phyloP scores from a whole-genome alignment of 1,140 invertebrate genomes.

The Adelges cooleyi region DNA sequence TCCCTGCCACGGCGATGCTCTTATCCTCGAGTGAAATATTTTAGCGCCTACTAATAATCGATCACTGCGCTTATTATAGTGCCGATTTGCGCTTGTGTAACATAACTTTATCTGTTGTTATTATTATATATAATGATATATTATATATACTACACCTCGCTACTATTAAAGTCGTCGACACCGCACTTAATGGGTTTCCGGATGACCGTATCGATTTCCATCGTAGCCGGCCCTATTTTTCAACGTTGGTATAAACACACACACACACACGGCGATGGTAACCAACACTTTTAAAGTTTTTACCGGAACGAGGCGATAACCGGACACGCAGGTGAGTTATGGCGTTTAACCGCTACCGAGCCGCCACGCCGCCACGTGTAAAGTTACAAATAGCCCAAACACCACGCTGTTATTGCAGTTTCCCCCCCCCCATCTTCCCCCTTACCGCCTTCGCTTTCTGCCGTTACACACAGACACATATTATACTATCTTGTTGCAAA shows the following conservation, averaged over 20 bases:
- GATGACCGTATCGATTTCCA: slow-evolving; percentile 5
- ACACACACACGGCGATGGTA: too few relatives aligned
- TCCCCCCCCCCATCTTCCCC: background rate
- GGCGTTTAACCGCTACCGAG: slow-evolving; percentile 13
- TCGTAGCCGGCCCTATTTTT: background rate
- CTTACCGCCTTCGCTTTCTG: background rate
- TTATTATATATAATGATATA: too few relatives aligned
- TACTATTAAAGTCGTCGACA: too few relatives aligned
- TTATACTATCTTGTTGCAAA: background rate
- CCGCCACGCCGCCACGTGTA: background rate
- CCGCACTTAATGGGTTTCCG: background rate
- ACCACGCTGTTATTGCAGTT: background rate
- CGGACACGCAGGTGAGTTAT: slow-evolving; percentile 12
- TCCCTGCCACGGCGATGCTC: too few relatives aligned
- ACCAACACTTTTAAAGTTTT: slow-evolving; percentile 17
- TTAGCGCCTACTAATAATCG: too few relatives aligned
- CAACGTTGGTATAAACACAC: background rate
- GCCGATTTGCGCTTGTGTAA: too few relatives aligned
- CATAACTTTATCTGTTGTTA: too few relatives aligned
- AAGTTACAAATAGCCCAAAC: slow-evolving; percentile 15
- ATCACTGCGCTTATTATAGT: too few relatives aligned
- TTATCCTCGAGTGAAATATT: too few relatives aligned
- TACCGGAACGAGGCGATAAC: slow-evolving; percentile 19
- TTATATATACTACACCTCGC: too few relatives aligned
- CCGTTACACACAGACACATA: background rate